phyloP scores from a whole-genome alignment of 2,797 vertebrate species.

The Falco columbarius region DNA sequence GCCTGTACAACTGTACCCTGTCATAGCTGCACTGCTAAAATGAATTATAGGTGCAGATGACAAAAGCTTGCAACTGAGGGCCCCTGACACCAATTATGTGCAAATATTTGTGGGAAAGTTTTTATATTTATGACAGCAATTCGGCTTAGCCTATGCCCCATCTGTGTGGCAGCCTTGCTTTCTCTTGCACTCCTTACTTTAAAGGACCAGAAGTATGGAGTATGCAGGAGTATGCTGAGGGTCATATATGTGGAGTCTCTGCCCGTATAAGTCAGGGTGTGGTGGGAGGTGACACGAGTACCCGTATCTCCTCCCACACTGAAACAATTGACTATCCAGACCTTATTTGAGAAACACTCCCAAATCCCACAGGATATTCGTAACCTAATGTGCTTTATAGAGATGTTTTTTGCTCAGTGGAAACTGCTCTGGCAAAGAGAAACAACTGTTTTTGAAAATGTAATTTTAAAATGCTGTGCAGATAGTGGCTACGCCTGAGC shows the following conservation, averaged over 20 bases:
- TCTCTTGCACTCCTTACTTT: neutral
- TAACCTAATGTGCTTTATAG: neutral
- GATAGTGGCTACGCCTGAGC: neutral
- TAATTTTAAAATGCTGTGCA: neutral
- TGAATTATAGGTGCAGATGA: neutral
- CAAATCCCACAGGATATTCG: neutral
- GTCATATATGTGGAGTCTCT: neutral
- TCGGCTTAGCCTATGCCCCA: neutral
- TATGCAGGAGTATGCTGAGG: neutral
- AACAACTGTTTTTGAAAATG: neutral
- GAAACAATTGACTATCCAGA: neutral
- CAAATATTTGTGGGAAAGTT: neutral
- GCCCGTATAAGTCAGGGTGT: neutral
- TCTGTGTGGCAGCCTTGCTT: neutral
- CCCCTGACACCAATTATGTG: accelerated
- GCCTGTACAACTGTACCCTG: neutral
- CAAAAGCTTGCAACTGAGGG: neutral
- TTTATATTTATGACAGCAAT: neutral
- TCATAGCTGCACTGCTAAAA: neutral
- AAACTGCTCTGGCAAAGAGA: neutral
- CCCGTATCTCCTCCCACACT: neutral
- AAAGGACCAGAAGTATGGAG: neutral
- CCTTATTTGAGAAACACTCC: neutral
- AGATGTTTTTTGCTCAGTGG: neutral
- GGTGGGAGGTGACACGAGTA: neutral